Evolutionary conservation across 2,113 vertebrate species (phyloP).

Genomic region (Chionis minor): DNA sequence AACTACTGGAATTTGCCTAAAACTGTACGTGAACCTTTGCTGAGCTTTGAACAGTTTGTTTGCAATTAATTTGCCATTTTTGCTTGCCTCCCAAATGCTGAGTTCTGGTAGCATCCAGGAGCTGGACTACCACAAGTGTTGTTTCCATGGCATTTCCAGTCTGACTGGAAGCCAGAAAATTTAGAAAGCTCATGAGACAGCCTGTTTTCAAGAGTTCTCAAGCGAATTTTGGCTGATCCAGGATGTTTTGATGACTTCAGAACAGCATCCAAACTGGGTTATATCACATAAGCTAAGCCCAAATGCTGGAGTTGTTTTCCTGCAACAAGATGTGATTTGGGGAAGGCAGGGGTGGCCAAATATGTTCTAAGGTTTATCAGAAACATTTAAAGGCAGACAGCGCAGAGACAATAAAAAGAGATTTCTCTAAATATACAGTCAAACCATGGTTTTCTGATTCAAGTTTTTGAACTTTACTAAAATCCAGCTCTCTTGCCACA

Average conservation of each 20-base stretch:
- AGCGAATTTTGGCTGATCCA: constrained; percentile 24
- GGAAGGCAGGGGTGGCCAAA: background rate
- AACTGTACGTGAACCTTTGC: background rate
- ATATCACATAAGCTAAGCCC: background rate
- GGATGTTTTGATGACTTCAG: constrained; percentile 21
- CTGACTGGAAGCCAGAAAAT: constrained; percentile 48
- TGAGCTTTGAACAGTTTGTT: background rate
- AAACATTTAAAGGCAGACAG: background rate
- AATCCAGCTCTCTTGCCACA: background rate
- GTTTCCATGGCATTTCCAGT: constrained; percentile 62
- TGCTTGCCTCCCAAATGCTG: background rate
- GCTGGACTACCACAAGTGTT: constrained; percentile 12
- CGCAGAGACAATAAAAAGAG: background rate
- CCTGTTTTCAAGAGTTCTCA: constrained; percentile 36
- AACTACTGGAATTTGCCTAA: background rate
- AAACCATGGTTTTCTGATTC: background rate
- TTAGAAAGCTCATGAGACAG: constrained; percentile 43
- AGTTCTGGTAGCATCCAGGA: background rate
- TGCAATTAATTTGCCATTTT: background rate
- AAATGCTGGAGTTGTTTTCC: background rate
- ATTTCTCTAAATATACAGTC: background rate
- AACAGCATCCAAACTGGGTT: constrained; percentile 7
- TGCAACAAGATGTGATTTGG: background rate
- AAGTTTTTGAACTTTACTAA: background rate
- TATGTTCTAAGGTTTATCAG: background rate